phyloP scores from a whole-genome alignment of 2,888 invertebrate genomes.

The Papilio protenor region DNA sequence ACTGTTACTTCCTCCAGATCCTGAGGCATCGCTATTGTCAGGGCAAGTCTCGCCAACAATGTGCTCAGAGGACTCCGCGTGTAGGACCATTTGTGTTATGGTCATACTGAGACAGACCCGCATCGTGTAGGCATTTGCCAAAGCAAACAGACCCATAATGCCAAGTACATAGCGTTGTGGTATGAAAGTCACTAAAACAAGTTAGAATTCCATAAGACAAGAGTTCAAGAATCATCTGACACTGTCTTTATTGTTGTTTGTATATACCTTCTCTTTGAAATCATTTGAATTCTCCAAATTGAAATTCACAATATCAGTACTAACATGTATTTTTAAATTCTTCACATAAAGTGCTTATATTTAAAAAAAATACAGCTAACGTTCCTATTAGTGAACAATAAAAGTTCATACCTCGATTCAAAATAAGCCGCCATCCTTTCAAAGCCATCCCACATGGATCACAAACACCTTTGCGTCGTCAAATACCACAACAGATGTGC shows the following conservation, averaged over 20 bases:
- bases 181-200: constrained; percentile 82
- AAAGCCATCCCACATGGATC: constrained; percentile 60
- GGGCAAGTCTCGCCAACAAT: constrained; percentile 82
- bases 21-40: constrained; percentile 52
- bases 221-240: no score
- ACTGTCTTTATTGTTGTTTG: no score
- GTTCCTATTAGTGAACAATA: background rate
- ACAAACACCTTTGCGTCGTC: background rate
- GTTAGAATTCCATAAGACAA: background rate
- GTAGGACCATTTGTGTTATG: constrained; percentile 87
- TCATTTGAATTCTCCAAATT: background rate
- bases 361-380: no score
- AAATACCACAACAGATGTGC: background rate
- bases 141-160: constrained; percentile 87
- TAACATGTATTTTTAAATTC: no score
- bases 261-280: no score
- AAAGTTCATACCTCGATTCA: constrained; percentile 68
- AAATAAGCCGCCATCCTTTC: constrained; percentile 69
- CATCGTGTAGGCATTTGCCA: constrained; percentile 90
- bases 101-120: constrained; percentile 88
- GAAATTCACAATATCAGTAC: background rate
- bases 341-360: no score
- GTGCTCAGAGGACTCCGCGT: constrained; percentile 61
- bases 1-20: constrained; percentile 48
- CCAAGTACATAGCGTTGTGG: constrained; percentile 88